Evolutionary conservation across 2,797 vertebrate genomes (phyloP), one percentile per base, ranked within the genome.

Genomic region (Alauda arvensis): DNA sequence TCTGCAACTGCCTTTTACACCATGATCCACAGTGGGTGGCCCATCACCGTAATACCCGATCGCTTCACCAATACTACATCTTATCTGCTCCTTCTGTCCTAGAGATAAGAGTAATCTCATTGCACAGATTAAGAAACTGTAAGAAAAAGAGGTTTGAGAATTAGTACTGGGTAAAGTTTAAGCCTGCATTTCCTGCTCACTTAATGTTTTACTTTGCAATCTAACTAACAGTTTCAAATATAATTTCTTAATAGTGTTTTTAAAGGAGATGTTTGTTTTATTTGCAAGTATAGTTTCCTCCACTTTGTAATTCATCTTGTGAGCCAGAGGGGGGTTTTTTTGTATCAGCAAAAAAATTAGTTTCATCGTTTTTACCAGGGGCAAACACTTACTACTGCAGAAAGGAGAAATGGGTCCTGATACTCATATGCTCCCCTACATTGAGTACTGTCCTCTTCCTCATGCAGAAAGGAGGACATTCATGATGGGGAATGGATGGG

Each of bases 171-270:
- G 60, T 39, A 70, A 88, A 90, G 42, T 74, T 82, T 88, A 91
- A 91, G 61, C 57, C 61, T 85, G 31, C 1, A 3, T 85, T 89
- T 90, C 87, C 87, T 74, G n/a, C 74, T 89, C 39, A 15, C 57
- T 88, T 74, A 39, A 34, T 81, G 59, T 77, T 92, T 89, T 65
- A 88, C 51, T 92, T 86, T 69, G 43, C 78, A 86, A 62, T 45
- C 37, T 74, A 78, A 66, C 37, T 34, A 87, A 65, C 33, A 77
- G 26, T 71, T 93, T 92, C 57, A 65, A 77, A 76, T 68, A 26
- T 39, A 5, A 67, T 77, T 92, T 86, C 42, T 46, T 65, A 16
- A 26, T 39, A 14, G 18, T 57, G 12, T 65, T 92, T 83, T 91
- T 33, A 71, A 75, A 66, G 43, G 37, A 74, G 20, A 51, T n/a